Evolutionary conservation across 2,888 invertebrate genomes (phyloP).

Genomic region (Rhodophaea formosa): DNA sequence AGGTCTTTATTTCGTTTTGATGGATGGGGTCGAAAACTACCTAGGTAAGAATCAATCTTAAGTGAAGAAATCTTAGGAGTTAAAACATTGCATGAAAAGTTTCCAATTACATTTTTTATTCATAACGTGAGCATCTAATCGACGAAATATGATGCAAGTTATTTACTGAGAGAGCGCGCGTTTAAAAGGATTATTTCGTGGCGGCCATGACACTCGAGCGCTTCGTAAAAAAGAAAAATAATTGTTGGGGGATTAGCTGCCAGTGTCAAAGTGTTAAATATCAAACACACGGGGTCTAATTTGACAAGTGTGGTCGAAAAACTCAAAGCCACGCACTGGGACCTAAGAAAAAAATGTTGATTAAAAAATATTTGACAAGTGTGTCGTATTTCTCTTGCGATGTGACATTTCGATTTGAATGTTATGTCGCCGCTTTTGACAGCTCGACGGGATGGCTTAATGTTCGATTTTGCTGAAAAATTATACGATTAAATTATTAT

Average conservation of each 20-base stretch:
- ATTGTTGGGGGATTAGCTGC: slow-evolving; percentile 76
- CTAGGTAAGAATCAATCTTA: too few relatives aligned
- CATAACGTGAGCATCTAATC: slow-evolving; percentile 41
- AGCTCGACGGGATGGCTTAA: slow-evolving; percentile 56
- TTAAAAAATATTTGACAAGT: slow-evolving; percentile 59
- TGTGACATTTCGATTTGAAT: slow-evolving; percentile 69
- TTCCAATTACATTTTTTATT: slow-evolving; percentile 61
- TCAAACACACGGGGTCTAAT: slow-evolving; percentile 76
- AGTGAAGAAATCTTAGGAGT: too few relatives aligned
- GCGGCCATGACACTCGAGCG: slow-evolving; percentile 71
- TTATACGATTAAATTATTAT: slow-evolving; percentile 49
- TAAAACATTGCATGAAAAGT: slow-evolving; percentile 28
- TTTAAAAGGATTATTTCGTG: slow-evolving; percentile 77
- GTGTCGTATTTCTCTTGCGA: slow-evolving; percentile 72
- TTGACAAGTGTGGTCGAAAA: slow-evolving; percentile 71
- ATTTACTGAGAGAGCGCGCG: slow-evolving; percentile 57
- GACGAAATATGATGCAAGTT: slow-evolving; percentile 69
- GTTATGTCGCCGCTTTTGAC: slow-evolving; percentile 50
- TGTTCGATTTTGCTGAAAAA: slow-evolving; percentile 61
- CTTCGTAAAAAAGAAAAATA: slow-evolving; percentile 61
- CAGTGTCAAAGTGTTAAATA: slow-evolving; percentile 82
- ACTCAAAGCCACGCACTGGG: slow-evolving; percentile 42
- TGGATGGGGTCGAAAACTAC: too few relatives aligned
- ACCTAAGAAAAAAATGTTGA: slow-evolving; percentile 36
- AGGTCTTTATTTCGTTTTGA: too few relatives aligned